These are phyloP conservation scores for Harpalus rufipes DNA, from an alignment of 2,888 invertebrate species.

Conservation along the genomic window DNA sequence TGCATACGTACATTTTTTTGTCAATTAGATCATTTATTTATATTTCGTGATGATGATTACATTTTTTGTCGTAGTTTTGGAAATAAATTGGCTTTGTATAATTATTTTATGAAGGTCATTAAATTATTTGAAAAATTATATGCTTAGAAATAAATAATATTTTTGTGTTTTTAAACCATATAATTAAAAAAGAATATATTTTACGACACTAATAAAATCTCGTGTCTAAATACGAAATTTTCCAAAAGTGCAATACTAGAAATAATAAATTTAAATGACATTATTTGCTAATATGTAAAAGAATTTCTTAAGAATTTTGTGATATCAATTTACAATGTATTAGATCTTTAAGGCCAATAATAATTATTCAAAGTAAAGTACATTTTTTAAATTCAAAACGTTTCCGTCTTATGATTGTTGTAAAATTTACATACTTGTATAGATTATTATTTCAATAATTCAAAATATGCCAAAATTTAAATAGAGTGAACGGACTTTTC, in stretches of 20 bases:
- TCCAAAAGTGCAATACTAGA: not conserved
- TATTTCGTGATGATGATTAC: slow-evolving; percentile 4
- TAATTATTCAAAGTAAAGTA: too few species aligned
- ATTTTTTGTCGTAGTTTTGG: slow-evolving; percentile 4
- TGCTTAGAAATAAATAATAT: not conserved
- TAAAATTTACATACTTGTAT: too few species aligned
- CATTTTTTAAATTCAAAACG: too few species aligned
- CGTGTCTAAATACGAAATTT: not conserved
- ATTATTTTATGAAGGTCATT: not conserved
- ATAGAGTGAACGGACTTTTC: too few species aligned
- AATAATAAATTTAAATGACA: slow-evolving; percentile 24
- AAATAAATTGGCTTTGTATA: not conserved
- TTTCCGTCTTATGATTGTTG: too few species aligned
- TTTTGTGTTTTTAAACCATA: not conserved
- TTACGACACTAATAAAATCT: not conserved
- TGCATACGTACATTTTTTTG: too few species aligned
- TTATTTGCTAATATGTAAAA: slow-evolving; percentile 13
- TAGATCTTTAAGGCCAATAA: not conserved
- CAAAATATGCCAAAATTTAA: too few species aligned
- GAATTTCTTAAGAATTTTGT: not conserved
- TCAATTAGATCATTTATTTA: not conserved
- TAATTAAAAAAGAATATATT: not conserved
- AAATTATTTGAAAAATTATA: not conserved
- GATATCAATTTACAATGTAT: slow-evolving; percentile 1
- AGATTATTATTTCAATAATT: too few species aligned